Evolutionary conservation across 2,888 invertebrate species (phyloP), one percentile per base, ranked within the genome.

Genomic region (Digitonthophagus gazella): DNA sequence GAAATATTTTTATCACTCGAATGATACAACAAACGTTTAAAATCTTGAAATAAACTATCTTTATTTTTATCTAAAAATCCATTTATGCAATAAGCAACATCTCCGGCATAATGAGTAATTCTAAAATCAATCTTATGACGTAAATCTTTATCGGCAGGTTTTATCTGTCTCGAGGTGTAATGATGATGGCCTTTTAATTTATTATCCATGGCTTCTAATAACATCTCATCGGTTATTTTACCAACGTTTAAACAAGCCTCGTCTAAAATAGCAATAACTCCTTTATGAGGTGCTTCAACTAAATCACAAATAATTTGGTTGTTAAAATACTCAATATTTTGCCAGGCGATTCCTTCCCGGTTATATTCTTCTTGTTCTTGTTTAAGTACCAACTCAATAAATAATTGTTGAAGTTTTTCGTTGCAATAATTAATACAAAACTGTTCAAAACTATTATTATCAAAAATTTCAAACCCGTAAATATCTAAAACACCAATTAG

Each of bases 361-460:
- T 91, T 89, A 81, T 99, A 99, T 80, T 98, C 98, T 80, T 98
- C 98, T 79, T 99, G 98, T 81, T 99, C 98, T 82, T 97, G 98
- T 79, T 97, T 97, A 72, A 99, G 84, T 22, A 98, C 98, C 83
- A 99, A 85, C 83, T 98, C 98, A 78, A 98, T 98, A 81, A 98
- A 98, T 44, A 98, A 85, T 82, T 98, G 98, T 81, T 98, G 98
- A 73, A 98, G 85, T 81, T 98, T 98, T 85, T 98, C 98, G 81
- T 98, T 98, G 81, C 98, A 98, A 84, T 98, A 98, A 84, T 98
- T 98, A 80, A 98, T 98, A 83, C 98, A 98, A 84, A 98, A 96
- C 85, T 98, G 98, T 83, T 98, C 98, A 84, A 98, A 97, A 84
- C 96, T 96, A 84, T 98, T 98, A 20, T 89, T 89, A 76, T 97